These are phyloP conservation scores for Oreortyx pictus DNA, from an alignment of 2,797 vertebrate genomes.

Conservation along the genomic window DNA sequence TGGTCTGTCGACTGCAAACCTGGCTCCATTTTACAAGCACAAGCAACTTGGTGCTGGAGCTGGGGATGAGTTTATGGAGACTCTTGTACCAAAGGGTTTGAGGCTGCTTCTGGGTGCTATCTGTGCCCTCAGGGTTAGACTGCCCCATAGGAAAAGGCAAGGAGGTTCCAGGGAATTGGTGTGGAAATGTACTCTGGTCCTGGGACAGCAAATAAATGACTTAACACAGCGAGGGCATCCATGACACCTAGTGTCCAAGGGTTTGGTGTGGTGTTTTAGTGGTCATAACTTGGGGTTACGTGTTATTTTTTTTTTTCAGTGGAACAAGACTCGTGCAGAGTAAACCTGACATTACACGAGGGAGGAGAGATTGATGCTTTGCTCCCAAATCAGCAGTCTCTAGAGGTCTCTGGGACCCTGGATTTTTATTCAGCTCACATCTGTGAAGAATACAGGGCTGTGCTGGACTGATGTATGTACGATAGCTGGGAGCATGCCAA, in stretches of 20 bases:
- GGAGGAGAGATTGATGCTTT: neutral
- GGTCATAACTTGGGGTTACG: neutral
- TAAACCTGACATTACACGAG: neutral
- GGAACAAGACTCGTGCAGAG: neutral
- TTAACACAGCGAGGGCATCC: neutral
- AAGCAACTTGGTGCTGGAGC: neutral
- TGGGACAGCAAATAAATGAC: conserved; percentile 17
- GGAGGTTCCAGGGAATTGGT: neutral
- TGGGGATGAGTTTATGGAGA: neutral
- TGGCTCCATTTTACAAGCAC: neutral
- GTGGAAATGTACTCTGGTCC: neutral
- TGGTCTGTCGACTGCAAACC: neutral
- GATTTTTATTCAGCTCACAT: conserved; percentile 64
- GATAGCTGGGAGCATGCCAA: conserved; percentile 44
- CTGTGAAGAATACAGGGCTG: conserved; percentile 10
- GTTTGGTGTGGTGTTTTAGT: neutral
- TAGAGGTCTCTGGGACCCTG: neutral
- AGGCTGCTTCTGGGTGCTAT: neutral
- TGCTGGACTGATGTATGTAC: neutral
- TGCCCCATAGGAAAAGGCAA: neutral
- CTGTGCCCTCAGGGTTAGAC: neutral
- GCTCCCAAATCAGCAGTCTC: neutral
- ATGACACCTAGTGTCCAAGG: neutral
- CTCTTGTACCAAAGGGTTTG: neutral
- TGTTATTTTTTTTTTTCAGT: neutral